A percentile compares a stretch with the other conserved stretches of the same genome.
Evolutionary conservation across 2,888 invertebrate genomes (phyloP).

Genomic region (Aspidiotus destructor): DNA sequence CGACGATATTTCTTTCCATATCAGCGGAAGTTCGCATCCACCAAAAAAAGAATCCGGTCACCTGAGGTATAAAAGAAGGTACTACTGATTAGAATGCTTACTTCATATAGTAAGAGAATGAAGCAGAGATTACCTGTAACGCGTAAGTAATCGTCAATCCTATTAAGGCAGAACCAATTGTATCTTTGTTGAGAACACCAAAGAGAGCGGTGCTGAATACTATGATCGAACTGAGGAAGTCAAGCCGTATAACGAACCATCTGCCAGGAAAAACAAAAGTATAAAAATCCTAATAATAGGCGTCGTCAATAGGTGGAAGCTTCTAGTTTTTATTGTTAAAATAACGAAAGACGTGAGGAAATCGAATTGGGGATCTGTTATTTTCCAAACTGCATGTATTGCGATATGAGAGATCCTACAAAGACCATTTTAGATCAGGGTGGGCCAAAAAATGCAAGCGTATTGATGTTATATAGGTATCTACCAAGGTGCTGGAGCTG

Average conservation of each 20-base stretch:
- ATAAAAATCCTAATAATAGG: not conserved
- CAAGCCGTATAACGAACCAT: constrained; percentile 89
- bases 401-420: too few relatives aligned
- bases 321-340: not conserved
- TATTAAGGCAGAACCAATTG: constrained; percentile 63
- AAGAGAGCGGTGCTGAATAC: constrained; percentile 91
- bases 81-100: too few relatives aligned
- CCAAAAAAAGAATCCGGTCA: constrained; percentile 93
- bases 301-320: not conserved
- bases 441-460: too few relatives aligned
- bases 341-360: not conserved
- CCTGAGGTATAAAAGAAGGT: constrained; percentile 45
- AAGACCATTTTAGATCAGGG: too few relatives aligned
- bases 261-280: constrained; percentile 43
- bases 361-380: too few relatives aligned
- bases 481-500: too few relatives aligned
- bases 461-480: too few relatives aligned
- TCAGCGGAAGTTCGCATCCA: constrained; percentile 91
- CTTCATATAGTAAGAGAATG: too few relatives aligned
- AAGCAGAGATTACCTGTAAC: constrained; percentile 55
- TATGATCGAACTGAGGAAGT: constrained; percentile 92
- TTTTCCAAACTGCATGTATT: too few relatives aligned
- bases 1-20: constrained; percentile 94
- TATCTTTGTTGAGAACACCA: constrained; percentile 69
- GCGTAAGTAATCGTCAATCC: constrained; percentile 85